Evolutionary conservation across 2,888 invertebrate genomes (phyloP).

Genomic region (Oscheius sp.): DNA sequence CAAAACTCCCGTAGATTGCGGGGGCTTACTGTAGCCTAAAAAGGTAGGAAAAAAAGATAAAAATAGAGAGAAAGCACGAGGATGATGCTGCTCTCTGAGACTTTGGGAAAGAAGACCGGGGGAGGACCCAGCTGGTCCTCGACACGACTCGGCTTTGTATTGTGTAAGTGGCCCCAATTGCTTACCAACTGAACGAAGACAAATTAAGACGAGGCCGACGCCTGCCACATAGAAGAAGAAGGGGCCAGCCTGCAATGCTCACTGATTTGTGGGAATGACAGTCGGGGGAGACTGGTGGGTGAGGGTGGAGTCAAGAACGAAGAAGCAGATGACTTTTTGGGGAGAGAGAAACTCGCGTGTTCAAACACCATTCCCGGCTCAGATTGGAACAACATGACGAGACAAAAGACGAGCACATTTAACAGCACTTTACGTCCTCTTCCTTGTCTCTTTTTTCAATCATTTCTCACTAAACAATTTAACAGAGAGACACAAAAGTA

Average conservation of each 20-base stretch:
- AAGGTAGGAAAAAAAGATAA: not conserved
- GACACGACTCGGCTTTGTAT: slow-evolving; percentile 15
- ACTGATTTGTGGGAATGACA: not conserved
- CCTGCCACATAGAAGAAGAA: slow-evolving; percentile 18
- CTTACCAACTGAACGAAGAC: slow-evolving; percentile 30
- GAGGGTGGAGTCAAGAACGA: not conserved
- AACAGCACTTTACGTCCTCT: no score
- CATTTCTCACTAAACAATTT: no score
- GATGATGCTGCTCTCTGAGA: not conserved
- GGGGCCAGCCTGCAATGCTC: not conserved
- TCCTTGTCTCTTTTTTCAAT: no score
- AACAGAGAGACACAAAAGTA: no score
- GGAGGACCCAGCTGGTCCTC: slow-evolving; percentile 4
- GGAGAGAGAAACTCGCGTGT: not conserved
- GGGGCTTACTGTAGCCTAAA: no score
- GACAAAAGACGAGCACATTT: no score
- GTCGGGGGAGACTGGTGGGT: not conserved
- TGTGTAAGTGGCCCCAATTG: slow-evolving; percentile 23
- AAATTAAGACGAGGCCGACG: slow-evolving; percentile 29
- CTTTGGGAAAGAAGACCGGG: not conserved
- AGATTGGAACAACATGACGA: not conserved
- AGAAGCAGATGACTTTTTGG: not conserved
- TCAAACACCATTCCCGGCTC: not conserved
- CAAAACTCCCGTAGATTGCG: no score
- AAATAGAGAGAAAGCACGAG: not conserved